These are phyloP conservation scores for Zootoca vivipara DNA, from an alignment of 2,113 vertebrate genomes.

Conservation along the genomic window DNA sequence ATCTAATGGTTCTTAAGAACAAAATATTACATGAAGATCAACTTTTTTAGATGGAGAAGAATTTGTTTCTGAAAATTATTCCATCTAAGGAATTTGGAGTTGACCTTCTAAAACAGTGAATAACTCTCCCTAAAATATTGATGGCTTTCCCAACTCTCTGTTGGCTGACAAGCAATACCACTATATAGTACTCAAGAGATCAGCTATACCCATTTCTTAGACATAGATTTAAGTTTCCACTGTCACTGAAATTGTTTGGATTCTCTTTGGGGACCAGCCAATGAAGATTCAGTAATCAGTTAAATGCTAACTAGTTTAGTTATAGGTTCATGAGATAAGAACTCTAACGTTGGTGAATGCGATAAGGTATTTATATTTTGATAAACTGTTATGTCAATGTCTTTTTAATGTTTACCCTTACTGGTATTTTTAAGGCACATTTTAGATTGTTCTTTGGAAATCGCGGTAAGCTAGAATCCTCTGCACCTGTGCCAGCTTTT, in stretches of 20 bases:
- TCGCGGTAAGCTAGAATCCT: no score
- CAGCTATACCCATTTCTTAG: not conserved
- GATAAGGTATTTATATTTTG: not conserved
- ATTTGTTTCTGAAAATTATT: conserved; percentile 8
- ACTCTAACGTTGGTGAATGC: not conserved
- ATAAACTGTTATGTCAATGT: no score
- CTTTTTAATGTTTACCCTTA: no score
- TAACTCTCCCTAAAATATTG: not conserved
- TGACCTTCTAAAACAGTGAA: not conserved
- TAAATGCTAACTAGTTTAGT: not conserved
- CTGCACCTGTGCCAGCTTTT: no score
- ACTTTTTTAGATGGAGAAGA: not conserved
- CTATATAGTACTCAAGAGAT: not conserved
- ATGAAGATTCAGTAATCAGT: not conserved
- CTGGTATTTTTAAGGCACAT: no score
- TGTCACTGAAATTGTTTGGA: not conserved
- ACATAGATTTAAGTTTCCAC: not conserved
- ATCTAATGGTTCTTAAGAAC: not conserved
- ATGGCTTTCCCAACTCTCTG: not conserved
- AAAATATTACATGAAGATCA: conserved; percentile 6
- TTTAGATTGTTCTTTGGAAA: no score
- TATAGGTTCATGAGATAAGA: not conserved
- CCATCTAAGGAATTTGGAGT: not conserved
- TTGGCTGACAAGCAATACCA: not conserved
- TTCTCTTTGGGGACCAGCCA: not conserved